phyloP scores from a whole-genome alignment of 2,797 vertebrate species.

The Eulemur mongoz region DNA sequence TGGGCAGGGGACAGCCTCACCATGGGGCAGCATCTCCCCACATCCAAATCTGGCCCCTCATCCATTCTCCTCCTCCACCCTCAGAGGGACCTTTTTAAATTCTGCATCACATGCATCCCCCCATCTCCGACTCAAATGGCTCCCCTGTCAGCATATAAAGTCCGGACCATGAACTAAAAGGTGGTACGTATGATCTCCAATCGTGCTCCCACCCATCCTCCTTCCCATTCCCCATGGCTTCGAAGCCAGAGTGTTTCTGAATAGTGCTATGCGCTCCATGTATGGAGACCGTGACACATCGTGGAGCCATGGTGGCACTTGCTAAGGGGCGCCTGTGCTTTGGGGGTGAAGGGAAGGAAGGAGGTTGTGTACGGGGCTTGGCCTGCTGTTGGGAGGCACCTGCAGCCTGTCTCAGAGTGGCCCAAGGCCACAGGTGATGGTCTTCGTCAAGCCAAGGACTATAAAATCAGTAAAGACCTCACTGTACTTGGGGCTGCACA shows the following conservation, averaged over 20 bases:
- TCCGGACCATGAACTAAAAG: neutral
- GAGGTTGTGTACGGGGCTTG: neutral
- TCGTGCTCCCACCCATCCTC: no score
- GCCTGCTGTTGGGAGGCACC: neutral
- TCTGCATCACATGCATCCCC: neutral
- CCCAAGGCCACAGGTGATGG: neutral
- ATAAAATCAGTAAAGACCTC: neutral
- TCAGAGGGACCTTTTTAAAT: no score
- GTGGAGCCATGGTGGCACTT: neutral
- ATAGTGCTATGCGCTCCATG: neutral
- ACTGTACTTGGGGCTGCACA: neutral
- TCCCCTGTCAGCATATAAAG: neutral
- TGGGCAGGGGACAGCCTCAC: neutral
- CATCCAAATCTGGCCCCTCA: neutral
- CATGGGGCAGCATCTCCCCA: neutral
- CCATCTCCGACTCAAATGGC: neutral
- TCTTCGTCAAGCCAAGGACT: neutral
- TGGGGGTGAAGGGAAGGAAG: neutral
- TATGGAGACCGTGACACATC: neutral
- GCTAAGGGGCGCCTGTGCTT: neutral
- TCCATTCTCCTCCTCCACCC: neutral
- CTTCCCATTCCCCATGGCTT: neutral
- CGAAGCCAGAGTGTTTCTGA: neutral
- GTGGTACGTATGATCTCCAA: neutral
- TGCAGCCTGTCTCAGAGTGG: neutral